Evolutionary conservation across 2,888 invertebrate species (phyloP), one percentile per base, ranked within the genome.

Genomic region (Oligia strigilis): DNA sequence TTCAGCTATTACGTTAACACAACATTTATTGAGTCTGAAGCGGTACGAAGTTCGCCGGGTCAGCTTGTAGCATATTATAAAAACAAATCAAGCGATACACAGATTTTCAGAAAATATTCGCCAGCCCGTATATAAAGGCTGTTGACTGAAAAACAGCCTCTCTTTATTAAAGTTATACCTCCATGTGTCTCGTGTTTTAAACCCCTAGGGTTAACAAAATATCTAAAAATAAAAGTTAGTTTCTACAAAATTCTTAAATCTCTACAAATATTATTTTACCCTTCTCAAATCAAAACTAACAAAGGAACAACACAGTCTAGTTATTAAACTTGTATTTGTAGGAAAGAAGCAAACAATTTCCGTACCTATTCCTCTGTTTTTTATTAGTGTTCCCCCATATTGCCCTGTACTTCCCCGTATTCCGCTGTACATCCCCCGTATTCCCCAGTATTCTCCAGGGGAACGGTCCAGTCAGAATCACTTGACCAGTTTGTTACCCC

Each of bases 401-500:
- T 43, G 14, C 66, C 9, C 69, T 49, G 36, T 62, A 72, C 43
- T 49, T 52, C 75, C 52, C 58, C 9, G 11, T 58, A 4, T 14
- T 46, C 9, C 23, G 19, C 23, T 23, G 23, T 58, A 52, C 2
- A 19, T 75, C 49, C 43, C 11, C 36, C 77, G 23, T 52, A 46
- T 77, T 55, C 52, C 46, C 62, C 69, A 52, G 36, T 74, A 75
- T 74, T 64, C 74, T 72, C 78, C 29, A 40, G 73, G 43, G 71
- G 19, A 65, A 58, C 46, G 36, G 65, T 78, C 85, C 76, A 85
- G 72, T 77, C 77, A 58, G 79, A 86, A 86, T 81, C 82, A 85
- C 79, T 86, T 85, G 82, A 82, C 82, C 88, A 88, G 79, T 85
- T 88, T 87, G 79, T 85, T 81, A 79, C 75, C 29, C 64, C 52